Evolutionary conservation across 2,113 vertebrate genomes (phyloP), one percentile per base, ranked within the genome.

Genomic region (Varanus komodoensis): DNA sequence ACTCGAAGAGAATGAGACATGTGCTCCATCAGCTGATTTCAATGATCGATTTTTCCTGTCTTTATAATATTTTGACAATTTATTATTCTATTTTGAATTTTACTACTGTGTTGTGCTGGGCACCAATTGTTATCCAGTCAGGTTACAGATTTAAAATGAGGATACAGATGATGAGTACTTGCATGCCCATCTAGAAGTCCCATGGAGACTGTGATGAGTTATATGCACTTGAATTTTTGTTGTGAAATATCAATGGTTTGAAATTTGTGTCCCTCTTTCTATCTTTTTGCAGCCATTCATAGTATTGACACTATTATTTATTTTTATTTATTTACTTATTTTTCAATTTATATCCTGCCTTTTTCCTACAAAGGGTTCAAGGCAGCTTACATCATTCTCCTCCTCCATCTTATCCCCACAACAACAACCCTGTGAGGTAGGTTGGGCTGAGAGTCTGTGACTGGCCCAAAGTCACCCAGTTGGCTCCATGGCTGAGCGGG

Each of bases 201-300:
- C 27, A 61, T 82, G 80, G 32, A 82, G 8, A 2, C 44, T 29
- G 8, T 64, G 61, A 64, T 19, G 21, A 2, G 61, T 23, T 48
- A 7, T 17, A 78, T 78, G 25, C 17, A 21, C 38, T 52, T 64
- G 32, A 54, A 82, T 64, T 61, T 27, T 14, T 21, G 21, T 21
- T 23, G 21, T 61, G 32, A 64, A 8, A 61, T 32, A 34, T 2
- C 8, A 82, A 34, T 29, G 48, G 29, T 12, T 89, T 32, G 38
- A 9, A 15, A 71, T 29, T 2, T 86, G 44, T 50, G 44, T 54
- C 27, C 92, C 95, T 91, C 32, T 91, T 91, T 95, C 90, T 90
- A 94, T 94, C 94, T 89, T 86, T 94, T 86, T 84, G 38, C 38
- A 84, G 11, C 44, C 50, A 32, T 52, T 29, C 23, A 52, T 54